Base-by-base conservation (phyloP, 2,113 vertebrate genomes). In the Prietella phreatophila region DNA sequence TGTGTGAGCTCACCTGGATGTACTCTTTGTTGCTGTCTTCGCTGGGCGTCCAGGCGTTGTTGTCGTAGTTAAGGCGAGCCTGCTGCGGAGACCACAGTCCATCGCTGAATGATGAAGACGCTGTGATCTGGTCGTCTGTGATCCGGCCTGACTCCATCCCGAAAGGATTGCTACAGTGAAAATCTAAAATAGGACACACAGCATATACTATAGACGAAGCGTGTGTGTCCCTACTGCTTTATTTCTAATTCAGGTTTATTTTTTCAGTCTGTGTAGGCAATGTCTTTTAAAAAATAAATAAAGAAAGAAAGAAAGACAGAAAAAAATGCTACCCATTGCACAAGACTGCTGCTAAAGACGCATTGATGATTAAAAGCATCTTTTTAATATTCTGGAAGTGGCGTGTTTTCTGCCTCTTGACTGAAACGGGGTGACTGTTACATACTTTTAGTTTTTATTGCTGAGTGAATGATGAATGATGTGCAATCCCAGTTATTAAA, bases 71-170 rank as follows among this genome's bases (percentile, higher is more conserved):
- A 85, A 99, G 98, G 0, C 98, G 95, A 80, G 97, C 97, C 91
- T 99, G 98, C 22, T 96, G 96, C 0, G 98, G 96, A 9, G 96
- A 95, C 98, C 98, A 99, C 83, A 92, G 96, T 14, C 94, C 95
- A 1, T 98, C 97, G 0, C 95, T 95, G 86, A 99, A 99, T 69
- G 95, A 96, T 0, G 97, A 97, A 0, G 98, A 99, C 71, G 98
- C 97, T 0, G 94, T 95, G 93, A 99, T 99, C 95, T 99, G 98
- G 90, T 97, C 97, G 25, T 97, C 97, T 7, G 98, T 97, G 92
- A 99, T 99, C 89, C 95, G 95, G 71, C 97, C 96, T 3, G 97
- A 98, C 92, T 99, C 98, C 97, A 99, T 95, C n/a, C 98, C 98
- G 30, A 99, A 95, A 0, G 98, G 96, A 71, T 96, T 93, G 20